phyloP scores from a whole-genome alignment of 2,888 invertebrate species.

The Sclerodermus sp. region DNA sequence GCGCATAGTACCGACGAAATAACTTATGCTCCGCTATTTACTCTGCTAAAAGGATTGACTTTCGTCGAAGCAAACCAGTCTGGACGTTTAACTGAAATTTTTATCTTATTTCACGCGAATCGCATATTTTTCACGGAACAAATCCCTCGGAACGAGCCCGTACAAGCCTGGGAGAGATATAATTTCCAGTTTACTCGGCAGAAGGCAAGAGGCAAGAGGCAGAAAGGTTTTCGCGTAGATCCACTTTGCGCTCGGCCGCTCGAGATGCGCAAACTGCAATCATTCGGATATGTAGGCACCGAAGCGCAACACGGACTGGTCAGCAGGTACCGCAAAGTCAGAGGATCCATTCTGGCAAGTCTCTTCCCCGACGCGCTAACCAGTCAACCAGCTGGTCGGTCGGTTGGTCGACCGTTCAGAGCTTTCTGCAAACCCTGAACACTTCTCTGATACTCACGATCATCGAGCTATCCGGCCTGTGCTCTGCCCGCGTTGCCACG shows the following conservation, averaged over 20 bases:
- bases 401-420: not conserved
- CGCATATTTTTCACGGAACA: too few relatives aligned
- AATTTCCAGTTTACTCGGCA: too few relatives aligned
- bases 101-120: too few relatives aligned
- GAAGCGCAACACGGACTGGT: conserved; percentile 38
- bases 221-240: too few relatives aligned
- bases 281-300: conserved; percentile 37
- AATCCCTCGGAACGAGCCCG: too few relatives aligned
- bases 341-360: conserved; percentile 33
- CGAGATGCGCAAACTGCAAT: conserved; percentile 34
- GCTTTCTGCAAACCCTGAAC: not conserved
- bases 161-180: too few relatives aligned
- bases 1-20: too few relatives aligned
- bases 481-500: conserved; percentile 8
- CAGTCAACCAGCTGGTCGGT: conserved; percentile 10
- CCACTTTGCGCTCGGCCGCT: conserved; percentile 29
- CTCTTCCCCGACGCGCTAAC: conserved; percentile 11
- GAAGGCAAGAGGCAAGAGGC: too few relatives aligned
- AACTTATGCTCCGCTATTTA: too few relatives aligned
- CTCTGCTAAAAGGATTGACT: conserved; percentile 40
- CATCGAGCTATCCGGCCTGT: conserved; percentile 11
- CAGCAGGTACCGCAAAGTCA: conserved; percentile 51
- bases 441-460: conserved; percentile 14
- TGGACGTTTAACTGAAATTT: conserved; percentile 3
- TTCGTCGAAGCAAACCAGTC: too few relatives aligned